Percentiles rank a stretch among this genome's conserved stretches.
phyloP scores from a whole-genome alignment of 2,113 vertebrate genomes.

The Sinocyclocheilus rhinocerous region DNA sequence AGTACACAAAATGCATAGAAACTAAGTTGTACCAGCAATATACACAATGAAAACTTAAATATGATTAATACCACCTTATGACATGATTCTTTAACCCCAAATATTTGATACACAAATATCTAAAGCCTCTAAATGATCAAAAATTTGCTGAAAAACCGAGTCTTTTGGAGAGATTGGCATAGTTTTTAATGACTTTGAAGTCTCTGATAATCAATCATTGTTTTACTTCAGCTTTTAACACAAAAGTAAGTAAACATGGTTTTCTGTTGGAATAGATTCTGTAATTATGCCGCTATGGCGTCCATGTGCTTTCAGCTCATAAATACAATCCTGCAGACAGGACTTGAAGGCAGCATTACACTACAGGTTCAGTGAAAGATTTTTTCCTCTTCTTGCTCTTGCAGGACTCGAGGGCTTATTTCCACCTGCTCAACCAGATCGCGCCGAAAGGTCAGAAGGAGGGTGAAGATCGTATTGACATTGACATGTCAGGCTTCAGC shows the following conservation, averaged over 20 bases:
- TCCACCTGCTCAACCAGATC: conserved; percentile 95
- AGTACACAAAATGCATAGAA: not conserved
- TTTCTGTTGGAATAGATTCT: not conserved
- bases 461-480: conserved; percentile 81
- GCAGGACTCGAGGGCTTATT: conserved; percentile 96
- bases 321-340: not conserved
- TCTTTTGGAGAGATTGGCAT: not conserved
- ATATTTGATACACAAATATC: not conserved
- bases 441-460: conserved; percentile 94
- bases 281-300: not conserved
- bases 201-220: not conserved
- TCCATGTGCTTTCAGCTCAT: not conserved
- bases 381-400: not conserved
- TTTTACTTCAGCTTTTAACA: not conserved
- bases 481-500: conserved; percentile 88
- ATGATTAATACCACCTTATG: too few species aligned
- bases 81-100: too few species aligned
- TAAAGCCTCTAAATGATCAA: not conserved
- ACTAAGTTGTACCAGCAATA: too few species aligned
- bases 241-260: not conserved
- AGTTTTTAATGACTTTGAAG: not conserved
- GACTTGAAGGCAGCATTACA: not conserved
- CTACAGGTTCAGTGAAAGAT: not conserved
- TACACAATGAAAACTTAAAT: too few species aligned
- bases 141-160: too few species aligned